Evolutionary conservation across 2,888 invertebrate genomes (phyloP).

Genomic region (Crepidodera aurea): DNA sequence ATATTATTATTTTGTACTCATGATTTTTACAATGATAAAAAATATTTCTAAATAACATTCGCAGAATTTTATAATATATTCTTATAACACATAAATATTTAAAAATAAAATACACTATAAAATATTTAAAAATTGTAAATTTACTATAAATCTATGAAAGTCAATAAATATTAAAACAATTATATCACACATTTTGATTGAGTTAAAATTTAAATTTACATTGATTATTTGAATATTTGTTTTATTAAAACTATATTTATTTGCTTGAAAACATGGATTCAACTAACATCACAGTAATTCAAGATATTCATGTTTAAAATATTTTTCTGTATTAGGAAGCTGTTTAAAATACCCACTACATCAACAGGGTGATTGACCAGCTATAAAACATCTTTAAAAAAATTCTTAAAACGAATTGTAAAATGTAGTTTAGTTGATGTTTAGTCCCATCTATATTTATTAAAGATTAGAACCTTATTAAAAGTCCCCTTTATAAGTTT

Average conservation of each 20-base stretch:
- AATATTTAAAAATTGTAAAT: neutral
- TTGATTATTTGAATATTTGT: neutral
- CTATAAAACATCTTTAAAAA: no score
- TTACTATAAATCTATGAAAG: conserved; percentile 7
- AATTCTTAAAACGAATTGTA: no score
- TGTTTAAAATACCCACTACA: neutral
- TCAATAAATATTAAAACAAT: conserved; percentile 13
- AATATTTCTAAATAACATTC: neutral
- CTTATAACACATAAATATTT: neutral
- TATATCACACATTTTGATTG: conserved; percentile 27
- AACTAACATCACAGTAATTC: conserved; percentile 10
- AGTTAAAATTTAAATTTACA: conserved; percentile 12
- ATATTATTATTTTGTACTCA: neutral
- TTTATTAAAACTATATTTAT: neutral
- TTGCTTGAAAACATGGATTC: neutral
- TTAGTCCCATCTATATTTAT: no score
- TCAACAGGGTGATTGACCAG: no score
- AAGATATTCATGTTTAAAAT: neutral
- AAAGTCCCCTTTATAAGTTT: no score
- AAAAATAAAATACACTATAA: conserved; percentile 3
- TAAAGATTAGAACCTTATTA: no score
- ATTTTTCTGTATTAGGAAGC: neutral
- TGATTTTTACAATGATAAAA: neutral
- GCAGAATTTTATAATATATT: neutral
- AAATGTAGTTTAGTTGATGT: no score